Base-by-base conservation (phyloP, 2,888 invertebrate species). In the Tetropium fuscum region DNA sequence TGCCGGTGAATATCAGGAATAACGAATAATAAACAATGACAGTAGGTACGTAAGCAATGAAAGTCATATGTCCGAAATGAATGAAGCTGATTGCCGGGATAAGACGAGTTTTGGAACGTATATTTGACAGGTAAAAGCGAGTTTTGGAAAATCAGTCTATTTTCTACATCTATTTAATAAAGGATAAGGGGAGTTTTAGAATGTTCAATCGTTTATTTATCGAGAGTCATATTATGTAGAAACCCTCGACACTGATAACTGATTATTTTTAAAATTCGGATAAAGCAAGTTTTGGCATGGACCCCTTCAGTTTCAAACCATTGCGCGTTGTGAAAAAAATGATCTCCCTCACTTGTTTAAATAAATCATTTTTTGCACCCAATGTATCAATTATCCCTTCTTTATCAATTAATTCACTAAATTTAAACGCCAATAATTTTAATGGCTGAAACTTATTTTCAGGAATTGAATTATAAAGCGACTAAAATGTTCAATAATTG, bases 401-500 rank as follows among this genome's bases (percentile, higher is more conserved):
- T n/a, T n/a, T n/a, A n/a, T n/a, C n/a, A n/a, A 62, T 43, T 25
- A 45, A 53, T 54, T 56, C 34, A 61, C 34, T 25, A 56, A 49
- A 53, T 55, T 63, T 15, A 59, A 57, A 59, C 41, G 53, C n/a
- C n/a, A n/a, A n/a, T n/a, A n/a, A n/a, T n/a, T 54, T 57, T 59
- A 51, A 63, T 57, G 57, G 59, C 57, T 59, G 27, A 51, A 58
- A 45, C 58, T 56, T 59, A 25, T 57, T 30, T 59, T 27, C 56
- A 57, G 56, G 8, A 63, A 66, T 57, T 61, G 61, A 66, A 54
- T 64, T 66, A 55, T 61, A 60, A 66, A 61, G 60, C 51, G 55
- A 44, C 57, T 54, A 54, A 63, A 64, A 58, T 63, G 60, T 58
- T 57, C 64, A 64, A 61, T 66, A 63, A 62, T 66, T 61, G 61